Conservation (phyloP, 2,113 vertebrate genomes). For the Cinclus mexicanus region DNA sequence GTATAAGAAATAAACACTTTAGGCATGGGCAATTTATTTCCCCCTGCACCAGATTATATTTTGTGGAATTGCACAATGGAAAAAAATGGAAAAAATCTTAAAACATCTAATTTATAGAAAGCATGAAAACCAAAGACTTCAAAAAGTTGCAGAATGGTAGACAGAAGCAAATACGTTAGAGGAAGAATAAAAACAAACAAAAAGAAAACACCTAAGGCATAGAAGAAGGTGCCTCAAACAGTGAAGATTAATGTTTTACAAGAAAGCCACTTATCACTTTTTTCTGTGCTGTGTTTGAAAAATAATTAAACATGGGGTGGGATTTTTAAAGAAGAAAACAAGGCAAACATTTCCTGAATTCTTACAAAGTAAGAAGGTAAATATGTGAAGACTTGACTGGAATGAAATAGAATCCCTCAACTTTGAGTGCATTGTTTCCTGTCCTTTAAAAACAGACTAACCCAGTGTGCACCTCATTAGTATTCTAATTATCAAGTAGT, state of each 20-base stretch:
- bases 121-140: neutral
- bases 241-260: slow-evolving; percentile 22
- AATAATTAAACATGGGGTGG: neutral
- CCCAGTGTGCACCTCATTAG: slow-evolving; percentile 63
- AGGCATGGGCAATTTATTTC: neutral
- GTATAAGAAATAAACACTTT: slow-evolving; percentile 42
- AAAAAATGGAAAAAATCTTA: neutral
- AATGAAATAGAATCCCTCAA: neutral
- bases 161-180: neutral
- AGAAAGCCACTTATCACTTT: slow-evolving; percentile 29
- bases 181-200: slow-evolving; percentile 25
- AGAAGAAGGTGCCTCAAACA: neutral
- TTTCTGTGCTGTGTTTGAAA: neutral
- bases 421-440: slow-evolving; percentile 14
- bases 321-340: slow-evolving; percentile 4
- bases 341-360: neutral
- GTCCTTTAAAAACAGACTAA: slow-evolving; percentile 51
- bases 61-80: neutral
- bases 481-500: slow-evolving; percentile 62
- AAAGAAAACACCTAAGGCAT: neutral
- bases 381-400: neutral
- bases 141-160: neutral
- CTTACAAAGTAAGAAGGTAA: neutral
- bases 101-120: neutral
- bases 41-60: neutral